Evolutionary conservation across 1,140 invertebrate genomes (phyloP).

Genomic region (Oncopeltus fasciatus): DNA sequence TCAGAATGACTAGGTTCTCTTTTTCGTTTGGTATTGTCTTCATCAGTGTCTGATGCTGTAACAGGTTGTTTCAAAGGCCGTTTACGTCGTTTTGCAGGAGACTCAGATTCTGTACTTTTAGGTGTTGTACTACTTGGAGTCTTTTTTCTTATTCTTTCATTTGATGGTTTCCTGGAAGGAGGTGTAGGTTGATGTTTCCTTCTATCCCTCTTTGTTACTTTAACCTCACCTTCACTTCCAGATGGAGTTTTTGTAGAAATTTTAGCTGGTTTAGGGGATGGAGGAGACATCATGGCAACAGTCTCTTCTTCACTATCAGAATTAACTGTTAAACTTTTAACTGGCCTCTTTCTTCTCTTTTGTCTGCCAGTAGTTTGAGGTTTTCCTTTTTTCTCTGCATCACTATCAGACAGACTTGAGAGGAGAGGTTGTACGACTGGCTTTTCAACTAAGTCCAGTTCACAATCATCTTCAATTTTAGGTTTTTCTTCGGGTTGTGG

Average conservation of each 20-base stretch:
- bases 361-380: neutral
- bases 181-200: neutral
- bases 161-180: neutral
- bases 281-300: neutral
- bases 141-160: slow-evolving; percentile 3
- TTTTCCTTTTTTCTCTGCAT: slow-evolving; percentile 19
- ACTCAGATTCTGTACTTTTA: slow-evolving; percentile 9
- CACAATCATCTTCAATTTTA: slow-evolving; percentile 19
- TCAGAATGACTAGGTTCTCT: slow-evolving; percentile 13
- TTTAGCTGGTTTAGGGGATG: neutral
- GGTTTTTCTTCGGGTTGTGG: slow-evolving; percentile 5
- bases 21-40: slow-evolving; percentile 19
- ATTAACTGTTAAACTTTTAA: neutral
- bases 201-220: neutral
- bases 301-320: slow-evolving; percentile 14
- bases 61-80: slow-evolving; percentile 15
- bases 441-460: slow-evolving; percentile 16
- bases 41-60: slow-evolving; percentile 23
- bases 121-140: neutral
- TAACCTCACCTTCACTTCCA: slow-evolving; percentile 14
- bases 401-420: slow-evolving; percentile 24
- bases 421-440: slow-evolving; percentile 19
- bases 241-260: slow-evolving; percentile 13
- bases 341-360: slow-evolving; percentile 1
- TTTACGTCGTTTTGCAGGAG: slow-evolving; percentile 12